Evolutionary conservation across 2,113 vertebrate species (phyloP).

Genomic region (Corythoichthys haematopterus): DNA sequence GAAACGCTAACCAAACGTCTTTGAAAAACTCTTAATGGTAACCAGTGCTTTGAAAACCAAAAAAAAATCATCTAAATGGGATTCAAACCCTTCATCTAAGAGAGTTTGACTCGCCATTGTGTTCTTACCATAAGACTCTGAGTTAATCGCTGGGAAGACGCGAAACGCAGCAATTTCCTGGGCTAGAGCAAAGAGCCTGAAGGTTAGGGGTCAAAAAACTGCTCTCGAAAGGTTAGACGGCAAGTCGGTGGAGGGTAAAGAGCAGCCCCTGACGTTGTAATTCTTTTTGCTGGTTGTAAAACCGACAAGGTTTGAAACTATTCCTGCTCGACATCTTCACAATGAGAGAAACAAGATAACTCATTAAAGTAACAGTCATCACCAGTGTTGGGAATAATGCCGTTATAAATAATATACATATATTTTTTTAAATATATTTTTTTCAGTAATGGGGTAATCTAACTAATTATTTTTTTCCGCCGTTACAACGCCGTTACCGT

Average conservation of each 20-base stretch:
- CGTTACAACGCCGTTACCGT: too few relatives aligned
- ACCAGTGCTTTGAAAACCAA: constrained; percentile 33
- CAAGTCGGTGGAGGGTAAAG: constrained; percentile 46
- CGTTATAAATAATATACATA: too few relatives aligned
- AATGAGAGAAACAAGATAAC: neutral
- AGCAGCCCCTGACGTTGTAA: constrained; percentile 35
- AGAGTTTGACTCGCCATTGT: constrained; percentile 14
- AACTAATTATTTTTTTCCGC: too few relatives aligned
- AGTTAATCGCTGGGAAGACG: neutral
- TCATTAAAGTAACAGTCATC: too few relatives aligned
- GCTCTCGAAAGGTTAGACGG: constrained; percentile 35
- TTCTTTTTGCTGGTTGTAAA: constrained; percentile 39
- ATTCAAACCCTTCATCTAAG: constrained; percentile 23
- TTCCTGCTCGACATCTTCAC: neutral
- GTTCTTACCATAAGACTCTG: constrained; percentile 10
- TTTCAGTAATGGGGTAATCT: too few relatives aligned
- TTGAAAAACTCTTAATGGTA: constrained; percentile 57
- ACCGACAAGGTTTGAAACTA: neutral
- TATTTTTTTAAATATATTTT: too few relatives aligned
- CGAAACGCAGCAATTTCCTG: constrained; percentile 47
- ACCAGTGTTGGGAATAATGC: too few relatives aligned
- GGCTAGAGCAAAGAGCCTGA: constrained; percentile 28
- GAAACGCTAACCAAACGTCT: constrained; percentile 32
- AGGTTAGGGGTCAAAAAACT: constrained; percentile 53
- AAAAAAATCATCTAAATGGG: constrained; percentile 22